Evolutionary conservation across 2,797 vertebrate species (phyloP).

Genomic region (Lerista edwardsae): DNA sequence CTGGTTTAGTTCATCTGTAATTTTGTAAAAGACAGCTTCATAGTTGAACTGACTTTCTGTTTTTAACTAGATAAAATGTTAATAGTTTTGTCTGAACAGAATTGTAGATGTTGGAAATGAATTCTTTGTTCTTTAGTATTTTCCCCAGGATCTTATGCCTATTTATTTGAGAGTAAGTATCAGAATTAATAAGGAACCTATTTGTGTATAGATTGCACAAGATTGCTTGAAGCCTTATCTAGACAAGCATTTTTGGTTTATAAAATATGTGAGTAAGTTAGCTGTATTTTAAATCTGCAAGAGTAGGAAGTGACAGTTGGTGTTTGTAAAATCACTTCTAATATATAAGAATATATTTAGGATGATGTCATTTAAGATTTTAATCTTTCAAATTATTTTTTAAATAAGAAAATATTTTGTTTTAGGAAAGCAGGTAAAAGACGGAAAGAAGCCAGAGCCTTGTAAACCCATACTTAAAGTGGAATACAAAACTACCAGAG

Average conservation of each 20-base stretch:
- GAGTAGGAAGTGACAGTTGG: not conserved
- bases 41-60: not conserved
- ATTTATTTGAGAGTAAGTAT: not conserved
- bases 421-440: slow-evolving; percentile 98
- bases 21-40: slow-evolving; percentile 2
- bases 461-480: slow-evolving; percentile 99
- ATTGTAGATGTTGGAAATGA: not conserved
- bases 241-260: not conserved
- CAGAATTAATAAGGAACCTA: not conserved
- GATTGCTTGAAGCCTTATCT: not conserved
- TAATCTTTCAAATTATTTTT: slow-evolving; percentile 46
- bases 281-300: not conserved
- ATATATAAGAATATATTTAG: not conserved
- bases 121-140: not conserved
- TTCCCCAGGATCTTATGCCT: not conserved
- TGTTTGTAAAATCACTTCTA: slow-evolving; percentile 9
- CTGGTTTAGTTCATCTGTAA: not conserved
- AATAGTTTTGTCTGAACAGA: not conserved
- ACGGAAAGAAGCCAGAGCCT: slow-evolving; percentile 98
- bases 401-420: slow-evolving; percentile 76
- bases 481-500: slow-evolving; percentile 97
- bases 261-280: not conserved
- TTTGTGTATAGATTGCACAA: not conserved
- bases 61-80: not conserved
- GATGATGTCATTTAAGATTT: slow-evolving; percentile 13